phyloP scores from a whole-genome alignment of 92 coral and sea anemone species.

The Epizoanthus rinbou region DNA sequence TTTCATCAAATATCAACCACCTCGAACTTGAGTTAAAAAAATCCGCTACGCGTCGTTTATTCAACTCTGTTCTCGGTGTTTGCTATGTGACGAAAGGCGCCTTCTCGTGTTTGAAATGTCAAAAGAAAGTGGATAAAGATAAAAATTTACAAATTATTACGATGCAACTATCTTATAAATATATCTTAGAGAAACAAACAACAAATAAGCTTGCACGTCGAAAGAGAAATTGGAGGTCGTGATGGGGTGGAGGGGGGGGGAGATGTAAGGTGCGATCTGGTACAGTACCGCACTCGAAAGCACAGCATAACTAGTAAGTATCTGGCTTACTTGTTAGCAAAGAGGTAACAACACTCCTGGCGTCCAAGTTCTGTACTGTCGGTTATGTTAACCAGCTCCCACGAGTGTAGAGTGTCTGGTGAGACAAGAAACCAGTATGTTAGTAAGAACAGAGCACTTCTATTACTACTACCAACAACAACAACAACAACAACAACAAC shows the following conservation, averaged over 20 bases:
- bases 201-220: background rate
- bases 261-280: too few relatives aligned
- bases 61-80: too few relatives aligned
- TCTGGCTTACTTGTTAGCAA: slow-evolving; percentile 85
- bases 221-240: background rate
- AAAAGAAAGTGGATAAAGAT: too few relatives aligned
- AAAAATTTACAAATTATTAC: too few relatives aligned
- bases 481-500: background rate
- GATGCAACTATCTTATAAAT: too few relatives aligned
- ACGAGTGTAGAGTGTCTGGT: slow-evolving; percentile 85
- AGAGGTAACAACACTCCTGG: slow-evolving; percentile 84
- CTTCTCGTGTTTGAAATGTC: too few relatives aligned
- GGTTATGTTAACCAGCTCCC: slow-evolving; percentile 94
- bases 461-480: background rate
- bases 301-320: background rate
- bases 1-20: too few relatives aligned
- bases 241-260: background rate
- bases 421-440: background rate
- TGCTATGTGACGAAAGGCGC: too few relatives aligned
- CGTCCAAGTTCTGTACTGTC: slow-evolving; percentile 75
- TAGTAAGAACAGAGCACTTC: background rate
- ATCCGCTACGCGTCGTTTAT: too few relatives aligned
- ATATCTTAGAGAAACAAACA: background rate
- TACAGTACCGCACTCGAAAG: background rate
- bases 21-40: too few relatives aligned